Evolutionary conservation across 2,113 vertebrate genomes (phyloP), one percentile per base, ranked within the genome.

Genomic region (Tragelaphus buxtoni): DNA sequence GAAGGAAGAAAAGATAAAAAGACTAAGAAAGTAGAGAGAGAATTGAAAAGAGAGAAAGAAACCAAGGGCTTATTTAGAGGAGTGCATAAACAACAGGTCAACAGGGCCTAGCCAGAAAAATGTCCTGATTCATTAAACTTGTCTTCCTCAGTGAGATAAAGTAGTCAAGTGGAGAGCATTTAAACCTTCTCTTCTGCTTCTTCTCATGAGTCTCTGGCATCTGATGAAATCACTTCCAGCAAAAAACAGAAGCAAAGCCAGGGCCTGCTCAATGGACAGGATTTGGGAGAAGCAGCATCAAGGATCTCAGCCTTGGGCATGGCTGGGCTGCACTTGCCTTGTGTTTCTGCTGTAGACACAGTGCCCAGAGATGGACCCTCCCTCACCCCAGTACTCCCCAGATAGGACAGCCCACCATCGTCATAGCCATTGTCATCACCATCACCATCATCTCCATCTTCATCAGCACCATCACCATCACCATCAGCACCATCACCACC

Each of bases 401-500:
- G 76, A 77, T 17, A 18, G 74, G 45, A 16, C 8, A 49, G 74
- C 24, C 4, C 3, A 42, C 32, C 49, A 55, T 4, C 14, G 2
- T 4, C 53, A 7, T 45, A 49, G 11, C 6, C 49, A 11, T 2
- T 65, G 16, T 2, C 26, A 45, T 11, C 16, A 1, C 1, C 26
- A 55, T 26, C 28, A 26, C 3, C 56, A 28, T 4, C n/a, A 11
- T 9, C 24, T 0, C 2, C 51, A 3, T 9, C 74, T 1, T 1
- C 16, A 3, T 9, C 13, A 51, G 2, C 12, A 1, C 2, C 47
- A 49, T 9, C 30, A 7, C 1, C 60, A 4, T 5, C 42, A 11
- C 1, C 6, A 2, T 3, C 47, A 53, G 1, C 9, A 1, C 1
- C 32, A n/a, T 13, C n/a, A 11, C 1, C 13, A 1, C 2, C 20